Conservation (phyloP, 2,888 invertebrate genomes). For the Trissolcus brochymenae region DNA sequence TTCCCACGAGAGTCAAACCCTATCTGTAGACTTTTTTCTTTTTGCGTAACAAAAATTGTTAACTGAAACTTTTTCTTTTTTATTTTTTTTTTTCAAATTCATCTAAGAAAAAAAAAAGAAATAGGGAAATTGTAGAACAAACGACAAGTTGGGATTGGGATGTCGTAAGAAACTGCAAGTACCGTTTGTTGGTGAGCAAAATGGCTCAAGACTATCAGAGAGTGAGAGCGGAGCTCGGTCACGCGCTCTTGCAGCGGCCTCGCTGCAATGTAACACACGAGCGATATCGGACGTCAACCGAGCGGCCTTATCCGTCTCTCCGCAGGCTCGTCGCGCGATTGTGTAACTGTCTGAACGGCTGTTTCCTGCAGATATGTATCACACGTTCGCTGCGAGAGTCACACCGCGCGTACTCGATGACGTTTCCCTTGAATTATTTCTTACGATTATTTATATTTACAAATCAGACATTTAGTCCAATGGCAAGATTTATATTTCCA, state of each 20-base stretch:
- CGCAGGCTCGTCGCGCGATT: neutral
- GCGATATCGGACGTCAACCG: no score
- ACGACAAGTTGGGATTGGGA: neutral
- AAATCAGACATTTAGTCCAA: no score
- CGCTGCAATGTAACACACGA: no score
- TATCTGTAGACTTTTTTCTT: neutral
- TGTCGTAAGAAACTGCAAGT: no score
- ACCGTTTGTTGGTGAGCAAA: no score
- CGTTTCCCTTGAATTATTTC: conserved; percentile 4
- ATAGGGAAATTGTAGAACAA: neutral
- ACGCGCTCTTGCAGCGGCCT: no score
- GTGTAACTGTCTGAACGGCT: conserved; percentile 1
- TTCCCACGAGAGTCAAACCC: conserved; percentile 7
- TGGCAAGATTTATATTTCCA: neutral
- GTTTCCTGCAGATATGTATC: conserved; percentile 18
- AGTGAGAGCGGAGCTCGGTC: no score
- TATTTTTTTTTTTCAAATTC: no score
- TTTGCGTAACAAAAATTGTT: no score
- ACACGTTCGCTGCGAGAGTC: neutral
- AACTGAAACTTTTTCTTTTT: neutral
- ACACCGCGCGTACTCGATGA: conserved; percentile 3
- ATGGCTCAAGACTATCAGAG: no score
- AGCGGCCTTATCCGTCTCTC: no score
- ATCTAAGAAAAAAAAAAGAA: no score
- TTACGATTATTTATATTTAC: neutral